Evolutionary conservation across 2,797 vertebrate species (phyloP).

Genomic region (Diceros bicornis): DNA sequence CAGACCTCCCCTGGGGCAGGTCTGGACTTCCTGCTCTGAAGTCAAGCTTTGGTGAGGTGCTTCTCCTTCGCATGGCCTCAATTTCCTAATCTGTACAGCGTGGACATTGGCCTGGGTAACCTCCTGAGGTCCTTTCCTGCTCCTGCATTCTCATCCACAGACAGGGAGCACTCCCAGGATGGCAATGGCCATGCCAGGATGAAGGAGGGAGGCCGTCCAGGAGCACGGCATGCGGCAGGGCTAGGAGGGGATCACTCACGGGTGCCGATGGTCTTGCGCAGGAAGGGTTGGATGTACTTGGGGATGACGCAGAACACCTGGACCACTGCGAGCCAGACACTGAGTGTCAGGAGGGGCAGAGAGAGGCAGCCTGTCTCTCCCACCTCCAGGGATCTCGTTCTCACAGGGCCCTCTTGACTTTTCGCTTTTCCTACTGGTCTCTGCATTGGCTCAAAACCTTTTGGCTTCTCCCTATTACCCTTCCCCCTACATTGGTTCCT

Average conservation of each 20-base stretch:
- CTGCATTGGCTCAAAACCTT: background rate
- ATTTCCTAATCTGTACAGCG: background rate
- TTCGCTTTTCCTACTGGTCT: background rate
- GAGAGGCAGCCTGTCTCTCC: rapidly evolving
- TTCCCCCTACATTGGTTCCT: no score
- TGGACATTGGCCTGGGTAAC: background rate
- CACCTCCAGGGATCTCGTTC: background rate
- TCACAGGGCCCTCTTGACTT: background rate
- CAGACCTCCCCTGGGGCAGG: background rate
- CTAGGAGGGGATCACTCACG: conserved; percentile 84
- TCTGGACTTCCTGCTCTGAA: background rate
- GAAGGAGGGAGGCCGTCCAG: background rate
- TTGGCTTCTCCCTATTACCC: background rate
- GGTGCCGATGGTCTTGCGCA: background rate
- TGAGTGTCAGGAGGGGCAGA: background rate
- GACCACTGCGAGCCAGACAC: conserved; percentile 68
- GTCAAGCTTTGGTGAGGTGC: background rate
- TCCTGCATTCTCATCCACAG: background rate
- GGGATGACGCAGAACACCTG: conserved; percentile 87
- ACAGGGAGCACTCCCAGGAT: background rate
- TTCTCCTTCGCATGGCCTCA: background rate
- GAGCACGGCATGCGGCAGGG: rapidly evolving
- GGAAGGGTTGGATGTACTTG: conserved; percentile 79
- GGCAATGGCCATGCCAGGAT: rapidly evolving
- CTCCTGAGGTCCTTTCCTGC: background rate